Evolutionary conservation across 2,888 invertebrate genomes (phyloP).

Genomic region (Hydroisotoma schaefferi): DNA sequence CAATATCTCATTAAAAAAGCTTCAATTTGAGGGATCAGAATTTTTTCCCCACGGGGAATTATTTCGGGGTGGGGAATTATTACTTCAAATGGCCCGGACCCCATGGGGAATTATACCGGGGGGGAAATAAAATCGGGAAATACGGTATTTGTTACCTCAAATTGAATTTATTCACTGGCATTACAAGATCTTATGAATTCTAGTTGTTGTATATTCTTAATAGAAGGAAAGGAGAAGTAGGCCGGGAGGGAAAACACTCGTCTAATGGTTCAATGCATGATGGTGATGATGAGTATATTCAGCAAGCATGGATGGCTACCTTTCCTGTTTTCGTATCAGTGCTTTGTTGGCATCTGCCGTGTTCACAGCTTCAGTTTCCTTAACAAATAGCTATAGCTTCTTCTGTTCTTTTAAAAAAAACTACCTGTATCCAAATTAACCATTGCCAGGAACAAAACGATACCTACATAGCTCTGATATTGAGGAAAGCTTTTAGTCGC

Average conservation of each 20-base stretch:
- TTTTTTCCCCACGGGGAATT: too few relatives aligned
- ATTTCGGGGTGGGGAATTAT: too few relatives aligned
- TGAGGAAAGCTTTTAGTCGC: too few relatives aligned
- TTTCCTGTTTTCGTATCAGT: conserved; percentile 40
- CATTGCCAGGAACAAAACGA: too few relatives aligned
- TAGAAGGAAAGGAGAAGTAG: conserved; percentile 34
- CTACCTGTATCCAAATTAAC: too few relatives aligned
- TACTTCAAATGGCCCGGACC: too few relatives aligned
- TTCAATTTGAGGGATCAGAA: too few relatives aligned
- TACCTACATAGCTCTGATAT: too few relatives aligned
- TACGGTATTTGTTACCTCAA: not conserved
- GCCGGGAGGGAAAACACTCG: conserved; percentile 30
- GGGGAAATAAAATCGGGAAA: not conserved
- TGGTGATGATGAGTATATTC: conserved; percentile 8
- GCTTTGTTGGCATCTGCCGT: conserved; percentile 30
- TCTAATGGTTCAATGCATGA: conserved; percentile 31
- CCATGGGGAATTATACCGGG: too few relatives aligned
- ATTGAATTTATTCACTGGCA: too few relatives aligned
- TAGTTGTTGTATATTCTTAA: conserved; percentile 7
- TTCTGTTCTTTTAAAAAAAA: not conserved
- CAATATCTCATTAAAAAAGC: too few relatives aligned
- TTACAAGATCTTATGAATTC: not conserved
- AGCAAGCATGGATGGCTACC: conserved; percentile 34
- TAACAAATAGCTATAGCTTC: too few relatives aligned
- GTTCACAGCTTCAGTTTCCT: conserved; percentile 12